These are phyloP conservation scores for Bos indicus DNA, from an alignment of 2,113 vertebrate species.

Conservation along the genomic window DNA sequence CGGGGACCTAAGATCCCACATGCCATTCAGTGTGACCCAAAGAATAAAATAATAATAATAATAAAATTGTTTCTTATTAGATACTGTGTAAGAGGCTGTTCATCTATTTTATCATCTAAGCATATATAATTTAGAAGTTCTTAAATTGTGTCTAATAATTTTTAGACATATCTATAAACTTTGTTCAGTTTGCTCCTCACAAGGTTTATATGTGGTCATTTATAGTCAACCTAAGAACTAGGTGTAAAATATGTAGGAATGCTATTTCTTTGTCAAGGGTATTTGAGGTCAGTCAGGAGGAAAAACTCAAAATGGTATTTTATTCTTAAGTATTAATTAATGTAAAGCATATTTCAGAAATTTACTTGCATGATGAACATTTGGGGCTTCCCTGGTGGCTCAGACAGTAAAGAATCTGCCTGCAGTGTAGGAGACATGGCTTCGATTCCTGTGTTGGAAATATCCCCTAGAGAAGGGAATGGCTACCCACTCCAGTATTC, in stretches of 20 bases:
- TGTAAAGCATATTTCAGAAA: neutral
- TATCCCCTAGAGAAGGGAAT: neutral
- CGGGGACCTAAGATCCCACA: neutral
- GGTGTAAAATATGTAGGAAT: neutral
- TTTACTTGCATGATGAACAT: neutral
- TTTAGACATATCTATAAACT: neutral
- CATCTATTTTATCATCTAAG: neutral
- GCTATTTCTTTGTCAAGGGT: neutral
- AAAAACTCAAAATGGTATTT: neutral
- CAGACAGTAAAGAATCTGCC: neutral
- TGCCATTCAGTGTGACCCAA: neutral
- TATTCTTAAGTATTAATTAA: neutral
- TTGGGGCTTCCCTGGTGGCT: neutral
- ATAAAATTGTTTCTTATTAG: neutral
- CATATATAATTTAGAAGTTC: neutral
- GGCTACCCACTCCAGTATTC: neutral
- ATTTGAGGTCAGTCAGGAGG: neutral
- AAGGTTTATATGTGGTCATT: neutral
- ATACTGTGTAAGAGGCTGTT: neutral
- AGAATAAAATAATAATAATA: neutral
- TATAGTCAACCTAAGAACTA: neutral
- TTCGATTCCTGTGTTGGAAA: neutral
- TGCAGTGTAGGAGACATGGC: neutral
- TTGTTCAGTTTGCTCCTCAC: neutral
- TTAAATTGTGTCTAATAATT: neutral